Evolutionary conservation across 1,140 invertebrate species (phyloP).

Genomic region (Melipona quadrifasciata): DNA sequence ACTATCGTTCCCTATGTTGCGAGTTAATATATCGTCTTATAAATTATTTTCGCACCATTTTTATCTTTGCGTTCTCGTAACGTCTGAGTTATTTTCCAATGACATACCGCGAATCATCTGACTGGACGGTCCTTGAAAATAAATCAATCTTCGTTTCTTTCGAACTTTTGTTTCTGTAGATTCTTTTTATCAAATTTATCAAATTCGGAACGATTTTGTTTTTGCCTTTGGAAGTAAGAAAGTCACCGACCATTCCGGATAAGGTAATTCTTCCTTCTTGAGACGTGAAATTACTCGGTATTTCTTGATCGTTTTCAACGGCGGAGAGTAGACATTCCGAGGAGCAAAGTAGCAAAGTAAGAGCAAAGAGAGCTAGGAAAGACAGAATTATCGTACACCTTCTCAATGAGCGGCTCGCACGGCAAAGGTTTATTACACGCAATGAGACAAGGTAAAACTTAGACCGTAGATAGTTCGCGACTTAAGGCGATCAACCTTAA

Average conservation of each 20-base stretch:
- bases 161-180: too few relatives aligned
- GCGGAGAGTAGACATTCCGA: too few relatives aligned
- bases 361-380: background rate
- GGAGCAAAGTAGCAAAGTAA: too few relatives aligned
- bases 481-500: constrained; percentile 59
- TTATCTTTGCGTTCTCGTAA: background rate
- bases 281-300: too few relatives aligned
- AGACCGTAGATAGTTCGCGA: background rate
- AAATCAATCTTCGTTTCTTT: background rate
- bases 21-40: constrained; percentile 49
- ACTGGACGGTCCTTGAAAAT: background rate
- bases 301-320: background rate
- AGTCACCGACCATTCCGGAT: background rate
- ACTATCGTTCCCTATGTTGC: constrained; percentile 16
- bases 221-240: background rate
- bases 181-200: background rate
- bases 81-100: background rate
- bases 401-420: background rate
- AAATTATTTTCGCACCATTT: constrained; percentile 41
- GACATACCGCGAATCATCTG: background rate
- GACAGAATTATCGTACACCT: constrained; percentile 17
- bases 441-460: constrained; percentile 37
- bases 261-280: background rate
- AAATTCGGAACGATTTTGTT: background rate
- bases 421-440: constrained; percentile 33